Conservation (phyloP, 2,113 vertebrate genomes). For the Trichomycterus rosablanca region DNA sequence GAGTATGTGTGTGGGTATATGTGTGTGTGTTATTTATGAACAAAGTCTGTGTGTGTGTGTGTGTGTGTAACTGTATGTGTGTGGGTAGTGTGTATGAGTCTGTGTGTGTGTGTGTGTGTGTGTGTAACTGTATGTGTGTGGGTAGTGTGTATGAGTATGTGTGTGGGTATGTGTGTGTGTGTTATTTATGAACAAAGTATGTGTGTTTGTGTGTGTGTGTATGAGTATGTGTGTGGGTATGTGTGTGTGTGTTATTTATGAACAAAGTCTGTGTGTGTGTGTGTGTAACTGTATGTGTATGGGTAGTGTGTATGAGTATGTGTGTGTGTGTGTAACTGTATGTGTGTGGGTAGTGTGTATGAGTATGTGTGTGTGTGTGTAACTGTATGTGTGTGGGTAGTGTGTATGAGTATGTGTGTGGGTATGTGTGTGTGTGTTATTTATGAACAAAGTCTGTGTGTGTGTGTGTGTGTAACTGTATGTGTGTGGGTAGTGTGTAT, state of each 20-base stretch:
- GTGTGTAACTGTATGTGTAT: neutral
- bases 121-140: neutral
- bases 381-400: neutral
- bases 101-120: constrained; percentile 11
- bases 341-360: too few relatives aligned
- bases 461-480: neutral
- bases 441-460: constrained; percentile 19
- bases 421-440: constrained; percentile 21
- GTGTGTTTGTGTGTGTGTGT: neutral
- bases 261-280: constrained; percentile 6
- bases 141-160: neutral
- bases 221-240: neutral
- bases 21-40: too few relatives aligned
- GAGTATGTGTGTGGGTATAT: constrained; percentile 21
- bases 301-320: neutral
- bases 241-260: constrained; percentile 29
- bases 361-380: constrained; percentile 31
- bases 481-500: too few relatives aligned
- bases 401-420: neutral
- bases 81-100: constrained; percentile 10
- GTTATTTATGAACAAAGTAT: constrained; percentile 18
- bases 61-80: too few relatives aligned
- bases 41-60: too few relatives aligned
- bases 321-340: neutral
- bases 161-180: constrained; percentile 23